Base-by-base conservation (phyloP, 2,113 vertebrate genomes). In the Leuciscus idus region DNA sequence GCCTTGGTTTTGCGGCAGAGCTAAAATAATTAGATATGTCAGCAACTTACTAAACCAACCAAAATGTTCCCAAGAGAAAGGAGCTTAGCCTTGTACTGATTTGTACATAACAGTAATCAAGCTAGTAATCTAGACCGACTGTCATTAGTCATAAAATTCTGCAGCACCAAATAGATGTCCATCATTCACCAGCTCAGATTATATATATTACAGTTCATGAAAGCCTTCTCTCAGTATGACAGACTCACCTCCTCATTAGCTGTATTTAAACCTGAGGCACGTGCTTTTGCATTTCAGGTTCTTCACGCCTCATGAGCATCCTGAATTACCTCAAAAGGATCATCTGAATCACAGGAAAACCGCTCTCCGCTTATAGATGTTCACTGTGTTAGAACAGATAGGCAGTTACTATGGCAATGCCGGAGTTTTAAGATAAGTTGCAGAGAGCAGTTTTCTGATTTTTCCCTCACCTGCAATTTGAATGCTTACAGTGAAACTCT, bases 371-470 rank as follows among this genome's bases (percentile, higher is more conserved):
- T 88, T 75, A 59, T 75, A 83, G 74, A 57, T 72, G 66, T 76
- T 66, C 8, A 21, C 68, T 78, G 81, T 50, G 72, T 76, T 83
- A 55, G 73, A 82, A 84, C 64, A 80, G 76, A 90, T 57, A 88
- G 39, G 74, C 78, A 64, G 85, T 90, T 88, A 82, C 89, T 88
- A 90, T 90, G 85, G 84, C 84, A 77, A 88, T 84, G 39, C 28
- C 55, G n/a, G 75, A 43, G 85, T 82, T 57, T 83, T 76, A 52
- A 86, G 9, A 81, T 33, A 84, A 55, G 36, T 78, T 43, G 43
- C 59, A 30, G 46, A n/a, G 84, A 55, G 33, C 30, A 64, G 64
- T 33, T 68, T 77, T 70, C 55, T 36, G 36, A 84, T 72, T 64
- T 59, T 74, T 26, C 72, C 52, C 75, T 84, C 43, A 84, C 86